Evolutionary conservation across 2,797 vertebrate genomes (phyloP), one percentile per base, ranked within the genome.

Genomic region (Sebastes cheni): DNA sequence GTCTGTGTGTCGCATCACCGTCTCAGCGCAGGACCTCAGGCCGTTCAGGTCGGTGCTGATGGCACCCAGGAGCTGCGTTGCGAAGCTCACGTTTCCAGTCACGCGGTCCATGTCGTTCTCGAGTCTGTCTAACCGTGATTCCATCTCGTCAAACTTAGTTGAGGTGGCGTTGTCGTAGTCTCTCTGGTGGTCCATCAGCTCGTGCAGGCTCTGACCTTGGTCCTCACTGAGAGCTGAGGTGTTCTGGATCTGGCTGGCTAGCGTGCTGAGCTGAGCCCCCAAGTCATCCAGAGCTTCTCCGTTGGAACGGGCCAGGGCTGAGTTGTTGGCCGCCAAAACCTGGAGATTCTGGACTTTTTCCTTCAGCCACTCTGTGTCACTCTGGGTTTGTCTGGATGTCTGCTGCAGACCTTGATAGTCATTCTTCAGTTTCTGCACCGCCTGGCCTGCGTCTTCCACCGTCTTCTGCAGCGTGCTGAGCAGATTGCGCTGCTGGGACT

Each of bases 321-420:
- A 98, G 89, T 98, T 99, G 92, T 99, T 99, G 75, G 96, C 90
- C 2, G 97, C 97, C 85, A 99, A 92, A 1, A 92, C 93, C 87
- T 99, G 98, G 74, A 99, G 95, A 89, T 95, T 97, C 89, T 97
- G 97, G 9, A 99, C 95, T 89, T 98, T 99, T 87, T 98, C 98
- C 85, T 97, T 98, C 6, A 99, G 93, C 98, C 98, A 99, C 59
- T 97, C 96, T 0, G 96, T 95, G 84, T 99, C 98, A 4, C 97
- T 95, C 68, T 85, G 93, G 42, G 96, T 96, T 92, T 98, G 98
- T 78, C 97, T 94, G 70, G 97, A 95, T 56, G 96, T 95, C 92
- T 99, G 98, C 88, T 99, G 98, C 81, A 99, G 93, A 87, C 95
- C 96, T 91, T 98, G 98, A 89, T 98, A 99, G 86, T 98, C 97